A percentile compares a stretch with the other conserved stretches of the same genome.
Conservation (phyloP, 2,113 vertebrate species). For the Ceyx cyanopectus region DNA sequence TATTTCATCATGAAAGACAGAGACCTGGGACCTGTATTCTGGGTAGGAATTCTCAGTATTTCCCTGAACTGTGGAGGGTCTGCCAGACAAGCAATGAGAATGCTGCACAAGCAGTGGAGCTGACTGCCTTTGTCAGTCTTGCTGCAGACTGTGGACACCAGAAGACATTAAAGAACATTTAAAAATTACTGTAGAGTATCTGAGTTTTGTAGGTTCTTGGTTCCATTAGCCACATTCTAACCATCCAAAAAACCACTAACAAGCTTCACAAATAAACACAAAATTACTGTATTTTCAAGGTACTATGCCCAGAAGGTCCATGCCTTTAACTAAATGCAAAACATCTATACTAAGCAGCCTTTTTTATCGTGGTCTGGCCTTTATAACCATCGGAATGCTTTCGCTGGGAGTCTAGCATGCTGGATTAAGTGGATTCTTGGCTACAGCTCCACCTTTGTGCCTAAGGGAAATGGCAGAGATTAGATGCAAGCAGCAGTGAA, state of each 20-base stretch:
- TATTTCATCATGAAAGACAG: neutral
- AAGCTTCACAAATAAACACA: neutral
- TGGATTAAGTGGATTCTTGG: slow-evolving; percentile 65
- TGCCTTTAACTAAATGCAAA: neutral
- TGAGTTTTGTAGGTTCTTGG: neutral
- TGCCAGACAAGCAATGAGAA: neutral
- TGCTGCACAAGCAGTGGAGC: neutral
- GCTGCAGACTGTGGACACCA: neutral
- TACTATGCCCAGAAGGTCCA: neutral
- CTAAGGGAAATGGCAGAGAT: slow-evolving; percentile 53
- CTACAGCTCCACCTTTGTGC: slow-evolving; percentile 46
- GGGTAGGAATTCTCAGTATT: neutral
- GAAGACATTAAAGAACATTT: neutral
- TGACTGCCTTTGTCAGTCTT: neutral
- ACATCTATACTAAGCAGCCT: slow-evolving; percentile 7
- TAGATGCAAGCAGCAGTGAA: slow-evolving; percentile 45
- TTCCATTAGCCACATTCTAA: neutral
- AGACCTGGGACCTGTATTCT: neutral
- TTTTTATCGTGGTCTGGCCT: neutral
- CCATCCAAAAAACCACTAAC: neutral
- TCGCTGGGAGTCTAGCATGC: slow-evolving; percentile 17
- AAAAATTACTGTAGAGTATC: neutral
- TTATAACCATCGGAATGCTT: slow-evolving; percentile 45
- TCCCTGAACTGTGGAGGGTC: neutral
- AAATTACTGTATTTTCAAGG: neutral